Base-by-base conservation (phyloP, 1,140 invertebrate species). In the Zaprionus lachaisei region DNA sequence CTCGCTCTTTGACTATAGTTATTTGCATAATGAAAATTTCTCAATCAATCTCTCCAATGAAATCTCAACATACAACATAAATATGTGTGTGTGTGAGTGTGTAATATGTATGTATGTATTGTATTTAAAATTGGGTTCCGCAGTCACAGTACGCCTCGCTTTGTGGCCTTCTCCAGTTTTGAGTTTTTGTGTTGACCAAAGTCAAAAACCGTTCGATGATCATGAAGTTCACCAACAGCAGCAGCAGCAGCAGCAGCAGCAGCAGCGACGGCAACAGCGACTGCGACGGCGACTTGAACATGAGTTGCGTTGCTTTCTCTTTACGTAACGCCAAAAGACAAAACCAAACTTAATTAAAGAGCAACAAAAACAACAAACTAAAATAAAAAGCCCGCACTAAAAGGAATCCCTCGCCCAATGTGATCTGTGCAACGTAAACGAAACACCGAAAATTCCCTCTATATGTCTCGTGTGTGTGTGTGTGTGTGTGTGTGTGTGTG, bases 121-220 rank as follows among this genome's bases (percentile, higher is more conserved):
- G 22, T 66, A 51, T 68, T 73, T 61, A 73, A 79, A 77, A 65
- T 78, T 63, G 82, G 82, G 63, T 77, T 77, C 76, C 77, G 38
- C 12, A 69, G 64, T 38, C 55, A 55, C 68, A 47, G 63, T 34
- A 78, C 49, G 17, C 38, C 49, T 34, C 15, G 54, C 38, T 71
- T 61, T 65, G 68, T 55, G 56, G 73, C 71, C 71, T 68, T 76
- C 73, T 71, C 47, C 69, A 65, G 41, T 72, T 60, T 75, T 57
- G 58, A 57, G 58, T 65, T 41, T 55, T 71, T 65, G 31, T 87
- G 84, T 89, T 89, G 81, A 80, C 85, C 79, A 90, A 89, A 89
- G 84, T 85, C 85, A 89, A 90, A 89, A 90, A 76, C 85, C 81
- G 84, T 89, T 89, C 85, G 79, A 90, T 90, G 79, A 89, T 89